phyloP scores from a whole-genome alignment of 37 sponge, comb jelly and placozoan species.

The Agelas oroides region DNA sequence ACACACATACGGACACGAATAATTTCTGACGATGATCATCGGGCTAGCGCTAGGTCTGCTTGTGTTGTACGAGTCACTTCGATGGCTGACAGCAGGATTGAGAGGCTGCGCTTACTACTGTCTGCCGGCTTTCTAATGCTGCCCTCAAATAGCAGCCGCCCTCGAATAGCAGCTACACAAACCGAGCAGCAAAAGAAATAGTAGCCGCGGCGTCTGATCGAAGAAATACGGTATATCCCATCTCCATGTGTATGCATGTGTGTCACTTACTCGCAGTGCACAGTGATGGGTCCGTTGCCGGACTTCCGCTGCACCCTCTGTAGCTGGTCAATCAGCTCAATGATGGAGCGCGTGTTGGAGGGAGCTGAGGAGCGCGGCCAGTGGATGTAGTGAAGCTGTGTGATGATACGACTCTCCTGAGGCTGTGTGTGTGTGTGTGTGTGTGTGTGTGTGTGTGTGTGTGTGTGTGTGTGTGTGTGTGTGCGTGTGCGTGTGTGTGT shows the following conservation, averaged over 20 bases:
- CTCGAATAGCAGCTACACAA: no score
- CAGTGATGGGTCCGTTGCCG: conserved; percentile 87
- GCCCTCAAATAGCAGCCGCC: no score
- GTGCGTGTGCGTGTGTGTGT: conserved; percentile 8
- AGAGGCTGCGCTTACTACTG: no score
- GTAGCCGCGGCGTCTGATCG: no score
- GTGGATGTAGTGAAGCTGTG: conserved; percentile 86
- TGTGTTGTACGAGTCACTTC: no score
- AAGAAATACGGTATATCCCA: no score
- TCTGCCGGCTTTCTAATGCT: no score
- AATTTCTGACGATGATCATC: no score
- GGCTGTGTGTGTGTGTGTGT: conserved; percentile 45
- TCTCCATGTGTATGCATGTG: neutral
- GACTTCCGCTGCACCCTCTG: conserved; percentile 83
- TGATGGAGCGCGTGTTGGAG: conserved; percentile 47
- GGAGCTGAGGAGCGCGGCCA: conserved; percentile 81
- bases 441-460: neutral
- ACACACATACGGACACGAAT: no score
- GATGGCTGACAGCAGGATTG: no score
- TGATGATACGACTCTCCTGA: conserved; percentile 77
- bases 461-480: neutral
- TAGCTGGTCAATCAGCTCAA: conserved; percentile 85
- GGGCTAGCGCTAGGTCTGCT: no score
- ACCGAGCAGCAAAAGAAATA: no score
- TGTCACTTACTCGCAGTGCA: conserved; percentile 89